Evolutionary conservation across 1,140 invertebrate species (phyloP), one percentile per base, ranked within the genome.

Genomic region (Melipona quadrifasciata): DNA sequence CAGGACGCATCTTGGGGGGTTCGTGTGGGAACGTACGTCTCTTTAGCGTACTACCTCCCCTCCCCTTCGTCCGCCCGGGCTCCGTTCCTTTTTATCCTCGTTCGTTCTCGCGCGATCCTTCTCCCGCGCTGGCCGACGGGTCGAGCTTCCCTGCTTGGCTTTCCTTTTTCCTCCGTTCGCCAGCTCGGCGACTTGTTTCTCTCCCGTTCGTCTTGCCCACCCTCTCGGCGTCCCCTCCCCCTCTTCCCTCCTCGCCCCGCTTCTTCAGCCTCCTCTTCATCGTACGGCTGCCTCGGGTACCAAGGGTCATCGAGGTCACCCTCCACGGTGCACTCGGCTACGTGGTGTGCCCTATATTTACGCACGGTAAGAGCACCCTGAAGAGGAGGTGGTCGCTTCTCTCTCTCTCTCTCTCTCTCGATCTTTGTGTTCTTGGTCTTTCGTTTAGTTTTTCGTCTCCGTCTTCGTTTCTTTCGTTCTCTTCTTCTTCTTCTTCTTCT

Each of bases 1-100:
- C 91, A 85, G 90, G 92, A 94, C 93, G 94, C 94, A 94, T 94
- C 93, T 94, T 94, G 94, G 94, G 93, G 91, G 93, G 94, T 93
- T 94, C 91, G 92, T 95, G 92, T 94, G 93, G 93, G 93, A 94
- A 94, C 93, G 94, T 93, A 94, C 93, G 92, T 94, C 94, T 94
- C 93, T 93, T 94, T 94, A 94, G 91, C 89, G 91, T 91, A 91
- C 89, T 87, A 92, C 86, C 64, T 65, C 64, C 17, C 8, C 64
- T 80, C 85, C 85, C 81, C 87, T 82, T 68, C 81, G 65, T 67
- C 17, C 80, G 31, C 24, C n/a, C 17, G 70, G 27, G 4, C 16
- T 64, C 39, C 72, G 21, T 39, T 70, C 74, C 88, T 83, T 86
- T 86, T 77, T 76, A 51, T 87, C 65, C 65, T 87, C 47, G 76